Percentiles rank a stretch among this genome's conserved stretches.
Conservation (phyloP, 2,888 invertebrate species). For the Tyria jacobaeae region DNA sequence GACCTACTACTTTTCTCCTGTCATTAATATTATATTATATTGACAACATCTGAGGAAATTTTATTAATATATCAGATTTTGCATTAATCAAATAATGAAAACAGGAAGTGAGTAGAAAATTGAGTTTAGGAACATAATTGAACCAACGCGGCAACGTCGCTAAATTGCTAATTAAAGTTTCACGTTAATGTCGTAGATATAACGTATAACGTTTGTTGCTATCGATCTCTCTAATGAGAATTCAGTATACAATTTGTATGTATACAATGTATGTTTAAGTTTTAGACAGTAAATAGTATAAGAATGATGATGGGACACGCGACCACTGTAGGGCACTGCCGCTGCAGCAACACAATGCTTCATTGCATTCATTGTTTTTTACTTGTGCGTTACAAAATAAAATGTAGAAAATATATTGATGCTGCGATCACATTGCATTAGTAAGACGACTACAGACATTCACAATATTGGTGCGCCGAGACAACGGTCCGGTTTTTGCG, state of each 20-base stretch:
- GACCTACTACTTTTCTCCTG: too few relatives aligned
- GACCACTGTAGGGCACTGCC: too few relatives aligned
- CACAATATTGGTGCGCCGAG: slow-evolving; percentile 7
- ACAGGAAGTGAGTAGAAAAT: too few relatives aligned
- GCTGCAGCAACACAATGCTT: background rate
- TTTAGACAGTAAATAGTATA: background rate
- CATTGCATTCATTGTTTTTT: background rate
- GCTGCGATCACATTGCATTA: slow-evolving; percentile 11
- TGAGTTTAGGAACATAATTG: too few relatives aligned
- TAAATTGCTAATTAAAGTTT: too few relatives aligned
- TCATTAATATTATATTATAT: too few relatives aligned
- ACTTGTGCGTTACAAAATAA: background rate
- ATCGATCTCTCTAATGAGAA: background rate
- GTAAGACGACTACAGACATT: slow-evolving; percentile 19
- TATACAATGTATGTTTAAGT: background rate
- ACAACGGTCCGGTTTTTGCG: slow-evolving; percentile 54
- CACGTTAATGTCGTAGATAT: too few relatives aligned
- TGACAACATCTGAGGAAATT: too few relatives aligned
- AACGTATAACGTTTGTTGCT: background rate
- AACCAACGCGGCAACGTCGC: too few relatives aligned
- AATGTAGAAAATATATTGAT: background rate
- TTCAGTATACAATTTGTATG: background rate
- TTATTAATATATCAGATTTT: too few relatives aligned
- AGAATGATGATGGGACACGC: background rate
- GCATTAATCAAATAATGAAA: too few relatives aligned